Percentiles rank a stretch among this genome's conserved stretches.
phyloP scores from a whole-genome alignment of 2,797 vertebrate species.

The Eremophila alpestris region DNA sequence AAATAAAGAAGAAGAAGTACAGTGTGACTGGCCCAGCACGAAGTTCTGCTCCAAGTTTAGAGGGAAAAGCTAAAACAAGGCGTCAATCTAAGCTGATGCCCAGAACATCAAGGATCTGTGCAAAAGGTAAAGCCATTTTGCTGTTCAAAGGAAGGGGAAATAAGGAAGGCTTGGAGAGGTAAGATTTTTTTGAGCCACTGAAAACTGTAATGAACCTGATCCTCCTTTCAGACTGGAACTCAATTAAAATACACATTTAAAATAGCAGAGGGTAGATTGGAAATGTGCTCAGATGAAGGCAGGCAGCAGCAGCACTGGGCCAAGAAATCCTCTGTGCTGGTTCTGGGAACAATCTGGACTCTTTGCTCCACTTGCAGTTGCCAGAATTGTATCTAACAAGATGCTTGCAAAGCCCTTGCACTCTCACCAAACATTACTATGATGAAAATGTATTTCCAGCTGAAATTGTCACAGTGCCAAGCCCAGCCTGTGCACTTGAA shows the following conservation, averaged over 20 bases:
- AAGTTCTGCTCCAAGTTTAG: not conserved
- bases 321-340: not conserved
- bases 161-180: not conserved
- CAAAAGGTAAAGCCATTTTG: not conserved
- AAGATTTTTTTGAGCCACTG: not conserved
- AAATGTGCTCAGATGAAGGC: not conserved
- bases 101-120: not conserved
- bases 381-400: not conserved
- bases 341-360: conserved; percentile 5
- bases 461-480: not conserved
- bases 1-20: not conserved
- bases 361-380: not conserved
- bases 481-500: not conserved
- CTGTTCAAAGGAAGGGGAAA: not conserved
- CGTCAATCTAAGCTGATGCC: not conserved
- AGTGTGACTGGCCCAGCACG: not conserved
- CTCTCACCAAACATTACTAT: not conserved
- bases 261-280: not conserved
- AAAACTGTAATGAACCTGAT: not conserved
- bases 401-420: not conserved
- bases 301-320: not conserved
- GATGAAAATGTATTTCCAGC: not conserved
- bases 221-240: not conserved
- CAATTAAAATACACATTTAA: not conserved
- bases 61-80: not conserved